phyloP scores from a whole-genome alignment of 2,888 invertebrate species.

The Timema podura region DNA sequence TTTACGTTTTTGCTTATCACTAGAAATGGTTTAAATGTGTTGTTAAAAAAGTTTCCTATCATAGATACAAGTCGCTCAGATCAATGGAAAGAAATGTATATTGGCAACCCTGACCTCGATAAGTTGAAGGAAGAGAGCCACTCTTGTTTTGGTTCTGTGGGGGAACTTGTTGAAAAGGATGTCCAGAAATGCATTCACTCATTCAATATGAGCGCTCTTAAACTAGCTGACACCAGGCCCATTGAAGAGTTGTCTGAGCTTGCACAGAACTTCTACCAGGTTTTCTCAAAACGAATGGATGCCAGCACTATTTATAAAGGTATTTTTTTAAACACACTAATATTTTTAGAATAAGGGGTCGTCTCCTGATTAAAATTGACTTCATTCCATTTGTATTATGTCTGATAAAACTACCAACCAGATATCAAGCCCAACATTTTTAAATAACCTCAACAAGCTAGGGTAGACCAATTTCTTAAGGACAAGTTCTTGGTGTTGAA shows the following conservation, averaged over 20 bases:
- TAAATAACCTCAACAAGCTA: too few species aligned
- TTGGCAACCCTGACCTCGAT: constrained; percentile 39
- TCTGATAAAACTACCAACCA: too few species aligned
- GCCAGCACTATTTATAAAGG: constrained; percentile 57
- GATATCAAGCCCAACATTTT: too few species aligned
- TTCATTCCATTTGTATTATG: too few species aligned
- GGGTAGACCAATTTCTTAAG: too few species aligned
- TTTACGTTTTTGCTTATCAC: too few species aligned
- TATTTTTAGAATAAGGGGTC: background rate
- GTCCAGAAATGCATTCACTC: constrained; percentile 63
- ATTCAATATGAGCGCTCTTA: constrained; percentile 61
- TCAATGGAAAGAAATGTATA: constrained; percentile 33
- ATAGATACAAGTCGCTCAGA: constrained; percentile 33
- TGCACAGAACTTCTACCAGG: constrained; percentile 87
- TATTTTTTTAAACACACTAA: constrained; percentile 26
- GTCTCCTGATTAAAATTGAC: too few species aligned
- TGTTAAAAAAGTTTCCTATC: background rate
- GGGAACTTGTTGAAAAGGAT: constrained; percentile 53
- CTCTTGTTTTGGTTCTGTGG: constrained; percentile 46
- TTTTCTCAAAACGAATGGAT: constrained; percentile 68
- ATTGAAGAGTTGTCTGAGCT: constrained; percentile 86
- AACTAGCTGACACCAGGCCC: constrained; percentile 55
- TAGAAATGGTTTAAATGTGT: too few species aligned
- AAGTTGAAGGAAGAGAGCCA: constrained; percentile 46
- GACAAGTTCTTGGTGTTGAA: too few species aligned